Percentiles rank a stretch among this genome's conserved stretches.
phyloP scores from a whole-genome alignment of 1,140 invertebrate species.

The Rhagoletis zephyria region DNA sequence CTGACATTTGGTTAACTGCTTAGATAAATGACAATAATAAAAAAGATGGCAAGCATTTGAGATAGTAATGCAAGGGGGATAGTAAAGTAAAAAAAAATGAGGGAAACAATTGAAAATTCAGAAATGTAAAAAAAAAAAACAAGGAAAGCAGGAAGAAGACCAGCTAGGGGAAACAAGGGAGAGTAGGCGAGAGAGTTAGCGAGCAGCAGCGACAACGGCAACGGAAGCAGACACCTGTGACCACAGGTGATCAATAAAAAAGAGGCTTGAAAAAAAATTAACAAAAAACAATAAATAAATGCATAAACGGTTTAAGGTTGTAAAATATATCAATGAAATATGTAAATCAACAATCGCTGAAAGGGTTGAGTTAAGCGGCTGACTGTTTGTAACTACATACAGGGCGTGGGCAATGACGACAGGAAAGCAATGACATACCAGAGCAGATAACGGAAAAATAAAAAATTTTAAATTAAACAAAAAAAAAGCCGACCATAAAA shows the following conservation, averaged over 20 bases:
- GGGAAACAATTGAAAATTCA: neutral
- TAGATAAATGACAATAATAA: constrained; percentile 52
- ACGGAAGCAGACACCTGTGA: constrained; percentile 48
- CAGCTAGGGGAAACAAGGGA: no score
- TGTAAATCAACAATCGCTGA: constrained; percentile 6
- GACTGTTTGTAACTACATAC: neutral
- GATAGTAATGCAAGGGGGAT: neutral
- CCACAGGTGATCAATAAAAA: constrained; percentile 33
- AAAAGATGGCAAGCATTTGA: constrained; percentile 1
- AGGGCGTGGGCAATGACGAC: constrained; percentile 1
- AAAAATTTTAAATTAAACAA: constrained; percentile 6
- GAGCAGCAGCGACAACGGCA: neutral
- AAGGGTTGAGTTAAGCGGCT: neutral
- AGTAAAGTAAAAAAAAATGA: neutral
- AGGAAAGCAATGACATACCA: neutral
- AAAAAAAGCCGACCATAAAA: neutral
- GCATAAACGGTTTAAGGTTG: neutral
- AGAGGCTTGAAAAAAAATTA: neutral
- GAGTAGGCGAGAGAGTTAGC: neutral
- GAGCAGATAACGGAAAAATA: neutral
- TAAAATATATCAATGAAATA: constrained; percentile 45
- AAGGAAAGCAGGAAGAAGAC: no score
- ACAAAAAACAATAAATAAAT: neutral
- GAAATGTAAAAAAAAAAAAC: no score
- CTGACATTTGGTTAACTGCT: constrained; percentile 48